phyloP scores from a whole-genome alignment of 1,140 invertebrate genomes.

The Cherax destructor region DNA sequence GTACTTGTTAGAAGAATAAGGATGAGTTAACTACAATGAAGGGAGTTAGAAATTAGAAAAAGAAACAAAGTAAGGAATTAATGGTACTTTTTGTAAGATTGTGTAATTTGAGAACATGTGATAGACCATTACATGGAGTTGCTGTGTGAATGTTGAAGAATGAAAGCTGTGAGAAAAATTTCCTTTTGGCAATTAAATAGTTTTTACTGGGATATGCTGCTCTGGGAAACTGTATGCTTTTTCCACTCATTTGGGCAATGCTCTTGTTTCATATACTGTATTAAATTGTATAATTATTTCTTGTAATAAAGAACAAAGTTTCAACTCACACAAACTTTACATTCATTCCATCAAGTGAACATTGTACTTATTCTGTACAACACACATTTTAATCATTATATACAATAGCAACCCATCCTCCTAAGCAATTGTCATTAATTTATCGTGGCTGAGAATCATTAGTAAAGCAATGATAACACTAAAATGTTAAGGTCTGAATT shows the following conservation, averaged over 20 bases:
- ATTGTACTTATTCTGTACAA: neutral
- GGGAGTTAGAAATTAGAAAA: neutral
- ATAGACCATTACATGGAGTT: neutral
- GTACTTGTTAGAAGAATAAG: neutral
- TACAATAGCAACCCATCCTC: neutral
- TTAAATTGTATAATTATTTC: neutral
- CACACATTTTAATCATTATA: neutral
- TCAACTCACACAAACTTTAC: neutral
- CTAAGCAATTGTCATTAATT: too few relatives aligned
- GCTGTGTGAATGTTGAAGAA: conserved; percentile 7
- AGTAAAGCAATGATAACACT: too few relatives aligned
- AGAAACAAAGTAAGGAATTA: neutral
- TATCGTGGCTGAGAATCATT: too few relatives aligned
- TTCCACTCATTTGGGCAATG: neutral
- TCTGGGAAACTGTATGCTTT: neutral
- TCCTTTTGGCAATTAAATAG: neutral
- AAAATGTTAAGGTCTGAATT: too few relatives aligned
- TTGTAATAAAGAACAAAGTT: neutral
- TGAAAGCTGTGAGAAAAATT: neutral
- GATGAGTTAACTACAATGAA: neutral
- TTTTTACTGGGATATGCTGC: neutral
- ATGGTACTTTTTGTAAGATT: neutral
- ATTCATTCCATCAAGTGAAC: neutral
- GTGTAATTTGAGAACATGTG: neutral
- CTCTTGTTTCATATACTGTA: neutral